A percentile compares a stretch with the other conserved stretches of the same genome.
Evolutionary conservation across 2,888 invertebrate genomes (phyloP).

Genomic region (Sphaerophoria rueppellii): DNA sequence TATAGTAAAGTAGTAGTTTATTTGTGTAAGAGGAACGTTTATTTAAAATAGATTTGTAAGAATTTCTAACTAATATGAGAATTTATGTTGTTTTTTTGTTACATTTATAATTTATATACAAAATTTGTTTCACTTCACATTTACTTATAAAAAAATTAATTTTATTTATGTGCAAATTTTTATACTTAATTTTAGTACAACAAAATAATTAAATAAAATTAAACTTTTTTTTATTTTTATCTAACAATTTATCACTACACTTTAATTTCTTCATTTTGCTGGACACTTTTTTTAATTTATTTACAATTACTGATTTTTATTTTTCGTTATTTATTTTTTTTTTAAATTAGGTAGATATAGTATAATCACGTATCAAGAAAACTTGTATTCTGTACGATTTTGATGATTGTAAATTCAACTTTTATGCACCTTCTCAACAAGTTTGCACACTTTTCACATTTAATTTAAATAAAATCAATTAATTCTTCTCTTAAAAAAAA

Average conservation of each 20-base stretch:
- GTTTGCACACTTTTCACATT: constrained; percentile 47
- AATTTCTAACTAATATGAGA: constrained; percentile 51
- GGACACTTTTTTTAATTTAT: constrained; percentile 26
- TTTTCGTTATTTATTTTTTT: constrained; percentile 10
- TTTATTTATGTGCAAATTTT: constrained; percentile 22
- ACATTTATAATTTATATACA: constrained; percentile 34
- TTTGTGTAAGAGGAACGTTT: constrained; percentile 39
- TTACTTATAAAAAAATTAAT: background rate
- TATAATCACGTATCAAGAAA: constrained; percentile 27
- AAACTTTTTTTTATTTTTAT: constrained; percentile 13
- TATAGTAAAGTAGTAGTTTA: constrained; percentile 3
- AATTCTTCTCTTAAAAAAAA: constrained; percentile 13
- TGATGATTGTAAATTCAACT: constrained; percentile 48
- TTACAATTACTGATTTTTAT: background rate
- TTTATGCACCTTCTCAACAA: constrained; percentile 40
- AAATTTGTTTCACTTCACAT: constrained; percentile 31
- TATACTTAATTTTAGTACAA: constrained; percentile 26
- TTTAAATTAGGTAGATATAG: background rate
- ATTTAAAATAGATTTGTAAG: background rate
- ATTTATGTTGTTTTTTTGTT: constrained; percentile 38
- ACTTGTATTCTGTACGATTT: background rate
- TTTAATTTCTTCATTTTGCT: constrained; percentile 51
- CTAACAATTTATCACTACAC: constrained; percentile 41
- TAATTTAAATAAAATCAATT: constrained; percentile 5
- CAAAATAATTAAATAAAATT: constrained; percentile 8